Evolutionary conservation across 2,888 invertebrate genomes (phyloP), one percentile per base, ranked within the genome.

Genomic region (Brachyptera risi): DNA sequence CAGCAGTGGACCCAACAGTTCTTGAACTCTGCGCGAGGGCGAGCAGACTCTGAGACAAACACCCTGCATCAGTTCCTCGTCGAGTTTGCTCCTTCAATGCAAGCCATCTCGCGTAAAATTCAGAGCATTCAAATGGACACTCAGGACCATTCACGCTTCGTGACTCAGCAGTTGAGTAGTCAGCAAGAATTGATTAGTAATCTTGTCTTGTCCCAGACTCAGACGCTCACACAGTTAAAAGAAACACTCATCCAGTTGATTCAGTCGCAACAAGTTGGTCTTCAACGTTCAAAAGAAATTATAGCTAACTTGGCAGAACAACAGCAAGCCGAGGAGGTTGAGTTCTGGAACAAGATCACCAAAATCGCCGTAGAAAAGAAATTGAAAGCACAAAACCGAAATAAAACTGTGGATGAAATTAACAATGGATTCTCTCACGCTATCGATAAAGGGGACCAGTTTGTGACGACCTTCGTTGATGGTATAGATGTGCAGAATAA

Each of bases 1-100:
- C 67, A 67, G 40, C 60, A 62, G 49, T 64, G 63, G 63, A 64
- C 65, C 17, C 65, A 67, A 42, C 63, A 67, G 27, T 61, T 58
- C 17, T 40, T 67, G n/a, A 59, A 61, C 2, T 44, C 66, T 19
- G 63, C 64, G 9, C 63, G 63, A 27, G 61, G 65, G 7, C 56
- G 64, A 7, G 58, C 62, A 15, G 67, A 67, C 51, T 63, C 63
- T 2, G 65, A 68, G 44, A 60, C 66, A 5, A 59, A 65, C 9
- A 61, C 58, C 13, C 61, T 66, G 40, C 62, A 65, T 21, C 57
- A 59, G 24, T 67, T 66, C 56, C 63, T 67, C 51, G 62, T 64
- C 37, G 63, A 66, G 13, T 60, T 61, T 26, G 65, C 67, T 49
- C 63, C 66, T 17, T 66, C 66, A 5, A 62, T 67, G 58, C 64